A percentile compares a stretch with the other conserved stretches of the same genome.
Evolutionary conservation across 1,140 invertebrate species (phyloP).

Genomic region (Caligus rogercresseyi): DNA sequence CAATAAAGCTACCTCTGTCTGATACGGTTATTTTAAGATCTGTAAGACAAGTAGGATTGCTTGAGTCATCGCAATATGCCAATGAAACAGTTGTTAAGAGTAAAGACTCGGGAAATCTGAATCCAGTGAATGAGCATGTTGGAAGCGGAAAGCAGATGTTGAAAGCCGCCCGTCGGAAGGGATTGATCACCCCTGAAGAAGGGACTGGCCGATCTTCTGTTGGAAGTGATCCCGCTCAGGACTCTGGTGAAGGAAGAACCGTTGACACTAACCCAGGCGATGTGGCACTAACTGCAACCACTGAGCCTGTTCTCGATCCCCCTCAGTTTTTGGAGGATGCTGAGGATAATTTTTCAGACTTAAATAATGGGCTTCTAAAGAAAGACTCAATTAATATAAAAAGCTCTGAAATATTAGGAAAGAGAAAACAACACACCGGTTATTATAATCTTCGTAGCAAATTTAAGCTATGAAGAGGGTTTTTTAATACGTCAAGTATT

Average conservation of each 20-base stretch:
- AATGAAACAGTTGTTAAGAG: neutral
- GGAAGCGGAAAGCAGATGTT: neutral
- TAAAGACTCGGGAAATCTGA: neutral
- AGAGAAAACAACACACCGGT: neutral
- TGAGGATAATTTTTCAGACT: neutral
- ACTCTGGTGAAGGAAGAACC: neutral
- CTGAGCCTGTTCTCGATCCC: neutral
- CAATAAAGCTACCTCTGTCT: neutral
- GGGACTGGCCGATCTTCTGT: neutral
- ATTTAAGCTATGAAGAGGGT: neutral
- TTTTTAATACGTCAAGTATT: neutral
- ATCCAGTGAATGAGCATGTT: neutral
- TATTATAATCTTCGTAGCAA: neutral
- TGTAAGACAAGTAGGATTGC: neutral
- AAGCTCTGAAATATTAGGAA: neutral
- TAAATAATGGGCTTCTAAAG: neutral
- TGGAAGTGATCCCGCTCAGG: neutral
- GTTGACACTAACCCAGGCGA: neutral
- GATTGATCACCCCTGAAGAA: neutral
- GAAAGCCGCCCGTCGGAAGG: neutral
- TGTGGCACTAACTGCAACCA: neutral
- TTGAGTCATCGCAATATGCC: neutral
- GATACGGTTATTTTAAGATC: neutral
- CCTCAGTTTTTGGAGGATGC: neutral
- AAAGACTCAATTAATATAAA: too few relatives aligned